Evolutionary conservation across 2,888 invertebrate genomes (phyloP).

Genomic region (Aethes cnicana): DNA sequence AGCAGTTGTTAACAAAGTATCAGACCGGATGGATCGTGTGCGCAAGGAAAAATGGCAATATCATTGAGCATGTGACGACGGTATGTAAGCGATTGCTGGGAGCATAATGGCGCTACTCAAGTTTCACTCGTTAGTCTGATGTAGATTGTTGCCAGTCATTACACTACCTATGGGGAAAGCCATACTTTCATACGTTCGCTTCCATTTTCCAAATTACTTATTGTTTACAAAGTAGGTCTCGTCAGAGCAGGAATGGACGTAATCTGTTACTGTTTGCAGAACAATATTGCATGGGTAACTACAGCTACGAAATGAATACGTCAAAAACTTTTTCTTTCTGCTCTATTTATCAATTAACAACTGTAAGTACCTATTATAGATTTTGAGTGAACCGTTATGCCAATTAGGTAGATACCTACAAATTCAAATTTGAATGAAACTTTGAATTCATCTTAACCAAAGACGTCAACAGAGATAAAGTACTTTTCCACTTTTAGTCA

Average conservation of each 20-base stretch:
- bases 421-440: slow-evolving; percentile 8
- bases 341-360: too few relatives aligned
- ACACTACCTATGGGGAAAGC: slow-evolving; percentile 48
- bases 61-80: slow-evolving; percentile 43
- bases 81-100: slow-evolving; percentile 46
- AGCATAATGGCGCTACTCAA: slow-evolving; percentile 56
- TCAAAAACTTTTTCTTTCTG: too few relatives aligned
- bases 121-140: slow-evolving; percentile 57
- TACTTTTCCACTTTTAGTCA: slow-evolving; percentile 40
- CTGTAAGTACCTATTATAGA: too few relatives aligned
- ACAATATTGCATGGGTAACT: slow-evolving; percentile 30
- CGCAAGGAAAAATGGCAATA: slow-evolving; percentile 49
- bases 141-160: slow-evolving; percentile 57
- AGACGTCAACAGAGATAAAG: slow-evolving; percentile 16
- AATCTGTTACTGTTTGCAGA: slow-evolving; percentile 41
- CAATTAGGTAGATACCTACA: not conserved
- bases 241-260: slow-evolving; percentile 43
- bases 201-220: slow-evolving; percentile 60
- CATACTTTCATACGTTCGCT: slow-evolving; percentile 47
- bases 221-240: slow-evolving; percentile 50
- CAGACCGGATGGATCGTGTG: slow-evolving; percentile 39
- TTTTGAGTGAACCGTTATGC: too few relatives aligned
- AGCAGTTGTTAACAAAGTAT: slow-evolving; percentile 45
- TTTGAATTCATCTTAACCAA: slow-evolving; percentile 7
- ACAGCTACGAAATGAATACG: slow-evolving; percentile 22